Evolutionary conservation across 1,140 invertebrate genomes (phyloP).

Genomic region (Drosophila seguyi): DNA sequence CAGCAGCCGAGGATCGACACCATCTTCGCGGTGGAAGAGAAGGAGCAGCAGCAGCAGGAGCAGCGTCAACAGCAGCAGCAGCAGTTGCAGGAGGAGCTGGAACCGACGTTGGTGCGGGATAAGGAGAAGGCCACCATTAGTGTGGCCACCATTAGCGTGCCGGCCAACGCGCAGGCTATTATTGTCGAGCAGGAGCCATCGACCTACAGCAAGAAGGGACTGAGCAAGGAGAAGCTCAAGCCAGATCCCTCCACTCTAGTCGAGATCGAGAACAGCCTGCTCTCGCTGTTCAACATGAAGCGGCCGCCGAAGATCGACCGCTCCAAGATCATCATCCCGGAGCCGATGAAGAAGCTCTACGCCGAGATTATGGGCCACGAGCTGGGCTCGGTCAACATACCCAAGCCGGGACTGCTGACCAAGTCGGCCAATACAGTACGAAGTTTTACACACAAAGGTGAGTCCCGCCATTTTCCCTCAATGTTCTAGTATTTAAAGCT

Average conservation of each 20-base stretch:
- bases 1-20: conserved; percentile 10
- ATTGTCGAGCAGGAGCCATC: conserved; percentile 70
- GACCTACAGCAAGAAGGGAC: conserved; percentile 79
- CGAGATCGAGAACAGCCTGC: conserved; percentile 89
- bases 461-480: conserved; percentile 58
- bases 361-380: conserved; percentile 87
- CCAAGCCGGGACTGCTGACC: conserved; percentile 89
- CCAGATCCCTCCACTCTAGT: conserved; percentile 85
- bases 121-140: too few species aligned
- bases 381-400: conserved; percentile 88
- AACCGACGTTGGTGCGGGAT: conserved; percentile 31
- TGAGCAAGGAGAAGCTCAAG: conserved; percentile 78
- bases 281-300: conserved; percentile 91
- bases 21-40: conserved; percentile 2
- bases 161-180: conserved; percentile 63
- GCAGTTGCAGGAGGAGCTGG: neutral
- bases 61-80: neutral
- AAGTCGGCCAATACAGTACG: conserved; percentile 93
- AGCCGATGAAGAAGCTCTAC: conserved; percentile 92
- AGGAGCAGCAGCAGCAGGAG: conserved; percentile 9
- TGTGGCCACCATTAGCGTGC: conserved; percentile 61
- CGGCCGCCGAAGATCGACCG: conserved; percentile 86
- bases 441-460: conserved; percentile 93
- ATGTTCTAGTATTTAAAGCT: neutral
- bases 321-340: conserved; percentile 88